phyloP scores from a whole-genome alignment of 2,797 vertebrate genomes.

The Gobio occitaniae region DNA sequence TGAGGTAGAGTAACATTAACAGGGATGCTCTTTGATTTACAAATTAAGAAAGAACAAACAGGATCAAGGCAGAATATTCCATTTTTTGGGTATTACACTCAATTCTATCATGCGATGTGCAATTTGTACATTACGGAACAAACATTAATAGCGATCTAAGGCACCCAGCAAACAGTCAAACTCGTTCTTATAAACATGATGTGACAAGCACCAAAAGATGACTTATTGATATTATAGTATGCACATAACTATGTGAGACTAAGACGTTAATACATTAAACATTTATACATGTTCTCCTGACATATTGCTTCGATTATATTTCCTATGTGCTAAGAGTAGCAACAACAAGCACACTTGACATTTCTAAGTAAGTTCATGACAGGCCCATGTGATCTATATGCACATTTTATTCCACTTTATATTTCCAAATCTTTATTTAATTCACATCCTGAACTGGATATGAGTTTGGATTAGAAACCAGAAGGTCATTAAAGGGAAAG shows the following conservation, averaged over 20 bases:
- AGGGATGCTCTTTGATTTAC: constrained; percentile 19
- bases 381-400: constrained; percentile 6
- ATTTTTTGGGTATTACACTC: neutral
- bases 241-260: constrained; percentile 2
- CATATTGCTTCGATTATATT: constrained; percentile 19
- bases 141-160: constrained; percentile 10
- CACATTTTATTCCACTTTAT: constrained; percentile 11
- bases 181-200: neutral
- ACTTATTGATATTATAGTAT: neutral
- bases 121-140: constrained; percentile 14
- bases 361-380: neutral
- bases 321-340: constrained; percentile 17
- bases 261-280: constrained; percentile 7
- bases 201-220: constrained; percentile 13
- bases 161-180: constrained; percentile 29
- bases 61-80: neutral
- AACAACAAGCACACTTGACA: constrained; percentile 16
- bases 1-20: constrained; percentile 19
- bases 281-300: constrained; percentile 11
- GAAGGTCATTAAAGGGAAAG: neutral
- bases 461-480: constrained; percentile 9
- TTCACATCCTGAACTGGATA: neutral
- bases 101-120: neutral
- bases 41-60: neutral
- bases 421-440: neutral